Conservation (phyloP, 1,140 invertebrate species). For the Neotoxoptera formosana region DNA sequence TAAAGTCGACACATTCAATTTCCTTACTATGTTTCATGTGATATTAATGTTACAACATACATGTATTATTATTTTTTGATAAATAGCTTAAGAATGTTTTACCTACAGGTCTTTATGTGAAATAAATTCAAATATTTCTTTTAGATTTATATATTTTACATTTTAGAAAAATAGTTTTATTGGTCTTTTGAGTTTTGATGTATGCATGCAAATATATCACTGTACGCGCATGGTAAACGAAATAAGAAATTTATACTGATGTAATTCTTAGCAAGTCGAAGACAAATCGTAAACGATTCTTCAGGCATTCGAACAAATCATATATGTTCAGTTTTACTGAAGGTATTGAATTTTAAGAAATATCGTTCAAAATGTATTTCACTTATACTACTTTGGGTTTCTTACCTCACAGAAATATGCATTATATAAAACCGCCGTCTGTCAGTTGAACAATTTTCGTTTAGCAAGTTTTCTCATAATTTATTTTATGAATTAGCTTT, state of each 20-base stretch:
- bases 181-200: neutral
- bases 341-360: neutral
- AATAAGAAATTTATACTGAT: conserved; percentile 15
- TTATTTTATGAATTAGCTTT: neutral
- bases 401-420: neutral
- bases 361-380: neutral
- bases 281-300: neutral
- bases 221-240: neutral
- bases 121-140: neutral
- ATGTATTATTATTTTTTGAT: neutral
- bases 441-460: conserved; percentile 9
- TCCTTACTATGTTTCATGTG: neutral
- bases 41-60: neutral
- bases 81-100: neutral
- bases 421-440: neutral
- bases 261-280: neutral
- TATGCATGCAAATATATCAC: neutral
- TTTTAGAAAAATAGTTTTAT: neutral
- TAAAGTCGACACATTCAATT: neutral
- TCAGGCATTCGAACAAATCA: neutral
- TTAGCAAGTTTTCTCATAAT: conserved; percentile 34
- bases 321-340: neutral
- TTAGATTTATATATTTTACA: neutral
- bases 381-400: neutral
- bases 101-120: neutral